These are phyloP conservation scores for Himalopsyche anomala DNA, from an alignment of 2,888 invertebrate genomes.

Conservation along the genomic window DNA sequence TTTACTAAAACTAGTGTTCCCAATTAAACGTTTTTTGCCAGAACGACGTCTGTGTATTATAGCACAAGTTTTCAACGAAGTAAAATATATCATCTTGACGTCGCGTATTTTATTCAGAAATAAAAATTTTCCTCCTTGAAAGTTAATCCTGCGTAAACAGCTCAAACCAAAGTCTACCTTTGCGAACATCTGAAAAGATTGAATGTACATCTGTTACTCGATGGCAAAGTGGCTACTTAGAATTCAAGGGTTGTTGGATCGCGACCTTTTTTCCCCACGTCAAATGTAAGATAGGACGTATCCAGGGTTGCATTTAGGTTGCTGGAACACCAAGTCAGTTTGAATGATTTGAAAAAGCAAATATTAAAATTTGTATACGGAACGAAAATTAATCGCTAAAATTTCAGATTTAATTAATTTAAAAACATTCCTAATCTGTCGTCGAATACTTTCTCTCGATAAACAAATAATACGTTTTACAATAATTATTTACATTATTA, in stretches of 20 bases:
- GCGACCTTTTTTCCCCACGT: conserved; percentile 13
- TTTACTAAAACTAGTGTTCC: too few relatives aligned
- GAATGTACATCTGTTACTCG: conserved; percentile 40
- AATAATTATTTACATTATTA: too few relatives aligned
- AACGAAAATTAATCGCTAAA: too few relatives aligned
- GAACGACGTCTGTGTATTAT: too few relatives aligned
- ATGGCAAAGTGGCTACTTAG: conserved; percentile 55
- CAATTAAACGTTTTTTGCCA: too few relatives aligned
- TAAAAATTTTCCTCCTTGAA: not conserved
- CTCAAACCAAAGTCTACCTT: not conserved
- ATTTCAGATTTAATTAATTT: too few relatives aligned
- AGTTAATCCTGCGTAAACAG: conserved; percentile 40
- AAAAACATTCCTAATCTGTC: too few relatives aligned
- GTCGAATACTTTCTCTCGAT: too few relatives aligned
- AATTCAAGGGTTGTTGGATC: conserved; percentile 47
- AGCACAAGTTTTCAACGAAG: not conserved
- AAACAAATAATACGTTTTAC: too few relatives aligned
- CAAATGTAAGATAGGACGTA: not conserved
- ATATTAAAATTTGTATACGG: too few relatives aligned
- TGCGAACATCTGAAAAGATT: conserved; percentile 10
- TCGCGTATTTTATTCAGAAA: conserved; percentile 2
- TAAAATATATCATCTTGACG: not conserved
- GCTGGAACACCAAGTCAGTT: not conserved
- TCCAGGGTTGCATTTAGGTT: not conserved
- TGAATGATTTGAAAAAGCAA: too few relatives aligned